phyloP scores from a whole-genome alignment of 2,113 vertebrate species.

The Acrocephalus kingi region DNA sequence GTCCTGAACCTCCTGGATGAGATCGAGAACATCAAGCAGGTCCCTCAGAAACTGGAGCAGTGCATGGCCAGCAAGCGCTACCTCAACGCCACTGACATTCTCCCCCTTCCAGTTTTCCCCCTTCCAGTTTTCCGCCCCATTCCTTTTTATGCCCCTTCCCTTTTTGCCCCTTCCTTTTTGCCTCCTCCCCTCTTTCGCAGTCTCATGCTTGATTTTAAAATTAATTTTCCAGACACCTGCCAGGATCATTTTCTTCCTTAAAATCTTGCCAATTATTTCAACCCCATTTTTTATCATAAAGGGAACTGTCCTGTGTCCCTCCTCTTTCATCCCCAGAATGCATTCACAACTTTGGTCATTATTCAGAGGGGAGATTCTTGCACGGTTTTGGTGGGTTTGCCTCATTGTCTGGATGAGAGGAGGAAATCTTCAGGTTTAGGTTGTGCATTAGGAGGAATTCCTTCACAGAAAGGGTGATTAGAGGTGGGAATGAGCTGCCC shows the following conservation, averaged over 20 bases:
- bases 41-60: constrained; percentile 91
- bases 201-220: background rate
- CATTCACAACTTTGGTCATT: background rate
- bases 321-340: fast-evolving
- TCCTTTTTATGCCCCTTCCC: too few species aligned
- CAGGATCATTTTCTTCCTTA: background rate
- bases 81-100: constrained; percentile 89
- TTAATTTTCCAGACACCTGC: background rate
- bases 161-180: too few species aligned
- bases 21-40: constrained; percentile 98
- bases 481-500: background rate
- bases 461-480: fast-evolving
- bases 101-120: too few species aligned
- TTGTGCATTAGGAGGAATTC: background rate
- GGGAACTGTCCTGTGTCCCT: background rate
- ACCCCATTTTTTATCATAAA: fast-evolving
- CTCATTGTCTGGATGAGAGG: background rate
- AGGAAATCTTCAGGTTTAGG: background rate
- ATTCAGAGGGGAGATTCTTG: background rate
- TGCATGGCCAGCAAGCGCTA: constrained; percentile 97
- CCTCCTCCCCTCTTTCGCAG: too few species aligned
- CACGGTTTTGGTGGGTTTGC: background rate
- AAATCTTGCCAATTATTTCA: background rate
- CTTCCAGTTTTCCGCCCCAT: too few species aligned
- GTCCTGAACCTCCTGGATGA: constrained; percentile 95